Evolutionary conservation across 2,113 vertebrate species (phyloP).

Genomic region (Sinocyclocheilus maitianheensis): DNA sequence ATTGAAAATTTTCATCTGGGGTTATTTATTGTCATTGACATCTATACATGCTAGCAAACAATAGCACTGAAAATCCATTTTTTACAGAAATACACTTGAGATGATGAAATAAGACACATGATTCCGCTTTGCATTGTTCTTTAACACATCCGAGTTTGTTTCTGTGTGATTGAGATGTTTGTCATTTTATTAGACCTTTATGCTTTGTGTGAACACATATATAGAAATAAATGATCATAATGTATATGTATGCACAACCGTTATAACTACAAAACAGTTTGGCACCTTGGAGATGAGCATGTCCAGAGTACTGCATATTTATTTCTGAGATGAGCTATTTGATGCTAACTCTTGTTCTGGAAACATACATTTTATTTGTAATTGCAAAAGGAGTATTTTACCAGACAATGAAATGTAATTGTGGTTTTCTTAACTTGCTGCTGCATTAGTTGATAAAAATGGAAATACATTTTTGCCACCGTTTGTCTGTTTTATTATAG

Average conservation of each 20-base stretch:
- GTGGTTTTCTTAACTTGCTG: constrained; percentile 15
- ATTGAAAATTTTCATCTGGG: not conserved
- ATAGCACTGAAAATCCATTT: not conserved
- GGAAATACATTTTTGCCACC: not conserved
- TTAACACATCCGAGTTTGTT: not conserved
- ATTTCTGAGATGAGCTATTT: constrained; percentile 15
- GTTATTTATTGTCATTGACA: not conserved
- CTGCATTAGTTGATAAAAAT: constrained; percentile 38
- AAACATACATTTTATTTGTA: constrained; percentile 8
- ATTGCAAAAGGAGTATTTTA: constrained; percentile 33
- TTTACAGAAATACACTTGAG: not conserved
- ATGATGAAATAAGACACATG: not conserved
- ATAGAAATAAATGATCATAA: constrained; percentile 16
- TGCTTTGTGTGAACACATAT: constrained; percentile 23
- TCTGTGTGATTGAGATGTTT: not conserved
- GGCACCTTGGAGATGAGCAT: constrained; percentile 23
- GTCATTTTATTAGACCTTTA: not conserved
- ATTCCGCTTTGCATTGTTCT: not conserved
- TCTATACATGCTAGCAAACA: not conserved
- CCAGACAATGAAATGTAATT: constrained; percentile 16
- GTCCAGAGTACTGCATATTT: constrained; percentile 18
- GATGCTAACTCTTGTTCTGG: constrained; percentile 16
- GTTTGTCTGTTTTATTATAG: not conserved
- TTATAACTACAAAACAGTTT: constrained; percentile 12
- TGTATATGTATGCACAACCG: constrained; percentile 26